phyloP scores from a whole-genome alignment of 2,888 invertebrate species.

The Sphinx pinastri region DNA sequence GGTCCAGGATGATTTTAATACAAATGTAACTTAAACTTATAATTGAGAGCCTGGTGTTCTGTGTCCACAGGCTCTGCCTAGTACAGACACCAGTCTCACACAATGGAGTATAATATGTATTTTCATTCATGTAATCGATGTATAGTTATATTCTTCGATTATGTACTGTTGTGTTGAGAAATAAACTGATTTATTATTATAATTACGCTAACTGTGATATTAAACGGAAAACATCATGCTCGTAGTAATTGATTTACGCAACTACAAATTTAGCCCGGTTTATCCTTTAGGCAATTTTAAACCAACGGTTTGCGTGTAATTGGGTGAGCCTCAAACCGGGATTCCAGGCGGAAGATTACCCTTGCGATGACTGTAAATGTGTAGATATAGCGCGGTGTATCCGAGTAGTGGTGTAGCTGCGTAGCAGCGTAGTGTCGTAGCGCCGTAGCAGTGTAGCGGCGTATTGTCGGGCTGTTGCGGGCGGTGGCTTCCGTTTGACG shows the following conservation, averaged over 20 bases:
- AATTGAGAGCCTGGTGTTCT: no score
- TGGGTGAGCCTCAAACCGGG: constrained; percentile 29
- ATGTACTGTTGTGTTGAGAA: no score
- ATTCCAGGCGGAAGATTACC: constrained; percentile 32
- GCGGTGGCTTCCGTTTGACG: constrained; percentile 13
- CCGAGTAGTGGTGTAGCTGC: constrained; percentile 23
- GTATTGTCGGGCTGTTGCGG: constrained; percentile 15
- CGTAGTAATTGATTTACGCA: neutral
- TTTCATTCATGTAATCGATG: no score
- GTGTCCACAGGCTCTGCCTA: no score
- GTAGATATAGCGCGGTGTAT: constrained; percentile 25
- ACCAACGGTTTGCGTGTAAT: constrained; percentile 16
- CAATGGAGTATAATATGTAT: no score
- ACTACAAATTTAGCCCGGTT: neutral
- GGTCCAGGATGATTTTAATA: no score
- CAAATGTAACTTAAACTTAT: no score
- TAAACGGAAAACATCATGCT: no score
- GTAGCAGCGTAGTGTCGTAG: constrained; percentile 14
- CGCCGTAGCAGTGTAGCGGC: neutral
- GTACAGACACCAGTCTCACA: no score
- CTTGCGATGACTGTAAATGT: constrained; percentile 29
- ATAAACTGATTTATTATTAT: no score
- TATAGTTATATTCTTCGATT: no score
- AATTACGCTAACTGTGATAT: neutral
- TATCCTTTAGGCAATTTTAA: constrained; percentile 6